phyloP scores from a whole-genome alignment of 2,888 invertebrate genomes.

The Entomobrya proxima region DNA sequence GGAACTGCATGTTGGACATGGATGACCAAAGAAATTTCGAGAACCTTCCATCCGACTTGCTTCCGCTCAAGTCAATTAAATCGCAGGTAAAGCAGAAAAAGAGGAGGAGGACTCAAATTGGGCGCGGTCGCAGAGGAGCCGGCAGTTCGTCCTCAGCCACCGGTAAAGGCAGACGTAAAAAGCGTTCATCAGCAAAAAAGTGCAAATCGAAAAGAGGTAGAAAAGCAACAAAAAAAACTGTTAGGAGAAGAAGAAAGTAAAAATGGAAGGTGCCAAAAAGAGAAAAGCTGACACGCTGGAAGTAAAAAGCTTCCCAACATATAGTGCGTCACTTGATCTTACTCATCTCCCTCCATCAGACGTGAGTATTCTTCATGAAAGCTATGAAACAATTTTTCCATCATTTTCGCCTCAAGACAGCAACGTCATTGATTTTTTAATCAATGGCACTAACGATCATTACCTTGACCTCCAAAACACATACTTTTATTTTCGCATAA shows the following conservation, averaged over 20 bases:
- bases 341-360: neutral
- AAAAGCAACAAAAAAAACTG: too few species aligned
- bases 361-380: neutral
- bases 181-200: neutral
- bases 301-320: neutral
- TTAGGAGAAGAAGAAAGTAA: too few species aligned
- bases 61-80: neutral
- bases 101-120: neutral
- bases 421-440: neutral
- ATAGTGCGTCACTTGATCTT: neutral
- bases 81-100: neutral
- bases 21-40: neutral
- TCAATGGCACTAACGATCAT: neutral
- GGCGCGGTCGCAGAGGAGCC: neutral
- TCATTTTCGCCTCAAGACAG: neutral
- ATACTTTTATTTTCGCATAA: neutral
- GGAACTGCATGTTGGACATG: neutral
- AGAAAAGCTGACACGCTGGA: neutral
- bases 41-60: neutral
- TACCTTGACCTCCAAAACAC: neutral
- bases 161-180: neutral
- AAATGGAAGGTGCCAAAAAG: neutral
- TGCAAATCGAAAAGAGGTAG: too few species aligned
- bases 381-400: neutral
- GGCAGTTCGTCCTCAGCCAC: neutral